phyloP scores from a whole-genome alignment of 2,888 invertebrate species.

The Pantelozetes paolii region DNA sequence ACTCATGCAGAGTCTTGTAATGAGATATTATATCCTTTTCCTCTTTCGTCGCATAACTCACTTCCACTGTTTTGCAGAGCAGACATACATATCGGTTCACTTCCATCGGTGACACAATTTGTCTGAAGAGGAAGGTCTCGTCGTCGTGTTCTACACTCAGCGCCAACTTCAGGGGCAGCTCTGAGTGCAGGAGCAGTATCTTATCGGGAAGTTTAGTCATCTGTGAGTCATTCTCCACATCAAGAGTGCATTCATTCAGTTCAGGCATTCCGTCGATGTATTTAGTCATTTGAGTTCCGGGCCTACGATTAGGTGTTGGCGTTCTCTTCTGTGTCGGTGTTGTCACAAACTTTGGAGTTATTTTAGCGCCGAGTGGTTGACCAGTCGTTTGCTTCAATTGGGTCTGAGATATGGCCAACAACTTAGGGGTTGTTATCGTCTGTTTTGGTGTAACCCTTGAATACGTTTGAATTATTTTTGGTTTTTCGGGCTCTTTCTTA shows the following conservation, averaged over 20 bases:
- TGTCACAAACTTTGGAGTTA: constrained; percentile 32
- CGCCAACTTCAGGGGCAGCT: constrained; percentile 41
- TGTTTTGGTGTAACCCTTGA: constrained; percentile 26
- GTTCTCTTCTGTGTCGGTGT: constrained; percentile 4
- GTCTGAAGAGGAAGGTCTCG: constrained; percentile 43
- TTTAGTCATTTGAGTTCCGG: constrained; percentile 36
- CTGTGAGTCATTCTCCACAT: constrained; percentile 27
- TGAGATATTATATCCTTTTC: constrained; percentile 48
- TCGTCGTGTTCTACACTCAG: constrained; percentile 36
- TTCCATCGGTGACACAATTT: constrained; percentile 47
- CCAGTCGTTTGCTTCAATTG: constrained; percentile 18
- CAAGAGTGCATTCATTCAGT: constrained; percentile 38
- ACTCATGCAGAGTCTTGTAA: constrained; percentile 48
- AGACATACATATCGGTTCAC: constrained; percentile 45
- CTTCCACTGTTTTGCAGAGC: constrained; percentile 45
- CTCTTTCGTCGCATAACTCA: constrained; percentile 41
- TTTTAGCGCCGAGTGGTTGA: neutral
- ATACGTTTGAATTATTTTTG: neutral
- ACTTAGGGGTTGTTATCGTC: neutral
- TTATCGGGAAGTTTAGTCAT: constrained; percentile 43
- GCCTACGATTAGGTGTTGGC: constrained; percentile 1
- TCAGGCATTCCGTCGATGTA: constrained; percentile 43
- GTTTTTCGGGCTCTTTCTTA: neutral
- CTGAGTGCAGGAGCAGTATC: constrained; percentile 43
- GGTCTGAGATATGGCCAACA: constrained; percentile 3